phyloP scores from a whole-genome alignment of 2,797 vertebrate species.

The Pangasius sanitwongsei region DNA sequence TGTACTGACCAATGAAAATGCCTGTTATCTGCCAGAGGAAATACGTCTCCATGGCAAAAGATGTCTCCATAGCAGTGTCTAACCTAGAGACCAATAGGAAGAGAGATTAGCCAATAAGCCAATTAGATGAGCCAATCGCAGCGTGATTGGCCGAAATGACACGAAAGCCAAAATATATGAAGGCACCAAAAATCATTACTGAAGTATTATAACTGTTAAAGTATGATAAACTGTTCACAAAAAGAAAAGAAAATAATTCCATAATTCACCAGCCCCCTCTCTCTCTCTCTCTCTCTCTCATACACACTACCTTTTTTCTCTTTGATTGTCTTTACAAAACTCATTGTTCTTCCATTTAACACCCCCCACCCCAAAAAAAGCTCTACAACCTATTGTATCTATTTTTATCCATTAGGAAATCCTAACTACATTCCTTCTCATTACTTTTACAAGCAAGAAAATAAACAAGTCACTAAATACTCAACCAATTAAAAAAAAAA shows the following conservation, averaged over 20 bases:
- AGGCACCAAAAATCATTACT: constrained; percentile 9
- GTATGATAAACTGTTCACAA: background rate
- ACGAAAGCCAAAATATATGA: background rate
- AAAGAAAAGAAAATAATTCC: background rate
- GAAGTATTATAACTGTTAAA: background rate
- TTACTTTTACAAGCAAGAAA: background rate
- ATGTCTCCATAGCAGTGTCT: background rate
- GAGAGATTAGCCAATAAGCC: background rate
- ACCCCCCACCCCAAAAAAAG: background rate
- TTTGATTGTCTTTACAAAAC: background rate
- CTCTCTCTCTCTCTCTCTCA: background rate
- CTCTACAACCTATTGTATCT: background rate
- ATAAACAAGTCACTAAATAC: constrained; percentile 25
- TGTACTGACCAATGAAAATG: constrained; percentile 20
- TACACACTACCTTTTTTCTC: background rate
- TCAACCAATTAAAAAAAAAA: background rate
- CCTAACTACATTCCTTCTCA: constrained; percentile 2
- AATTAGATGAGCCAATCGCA: background rate
- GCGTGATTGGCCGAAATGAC: background rate
- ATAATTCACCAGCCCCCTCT: background rate
- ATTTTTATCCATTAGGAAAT: background rate
- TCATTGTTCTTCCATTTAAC: background rate
- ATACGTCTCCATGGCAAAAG: background rate
- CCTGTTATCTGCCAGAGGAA: background rate
- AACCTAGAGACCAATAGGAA: background rate